Percentiles rank a stretch among this genome's conserved stretches.
Conservation (phyloP, 2,888 invertebrate species). For the Eristalinus sepulchralis region DNA sequence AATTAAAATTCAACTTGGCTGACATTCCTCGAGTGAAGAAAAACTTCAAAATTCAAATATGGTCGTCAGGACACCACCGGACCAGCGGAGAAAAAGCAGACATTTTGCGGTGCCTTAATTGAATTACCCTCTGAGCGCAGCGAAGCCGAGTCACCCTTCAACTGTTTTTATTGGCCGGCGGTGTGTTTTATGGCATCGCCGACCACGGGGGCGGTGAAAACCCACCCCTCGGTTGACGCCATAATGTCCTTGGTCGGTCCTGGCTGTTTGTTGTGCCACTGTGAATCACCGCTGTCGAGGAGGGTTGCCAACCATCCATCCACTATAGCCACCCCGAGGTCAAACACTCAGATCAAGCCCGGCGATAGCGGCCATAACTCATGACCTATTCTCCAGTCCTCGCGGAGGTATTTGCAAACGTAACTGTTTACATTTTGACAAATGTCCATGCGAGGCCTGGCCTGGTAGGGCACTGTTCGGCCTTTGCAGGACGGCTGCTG, state of each 20-base stretch:
- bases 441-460: slow-evolving; percentile 67
- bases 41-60: slow-evolving; percentile 67
- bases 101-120: slow-evolving; percentile 72
- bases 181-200: slow-evolving; percentile 72
- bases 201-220: background rate
- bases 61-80: slow-evolving; percentile 40
- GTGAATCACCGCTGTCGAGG: slow-evolving; percentile 24
- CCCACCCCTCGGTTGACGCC: slow-evolving; percentile 37
- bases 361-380: slow-evolving; percentile 60
- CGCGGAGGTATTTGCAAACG: slow-evolving; percentile 13
- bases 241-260: slow-evolving; percentile 14
- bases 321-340: slow-evolving; percentile 33
- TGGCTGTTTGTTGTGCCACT: slow-evolving; percentile 13
- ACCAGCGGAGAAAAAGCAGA: slow-evolving; percentile 74
- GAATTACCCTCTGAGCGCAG: slow-evolving; percentile 70
- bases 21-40: slow-evolving; percentile 63
- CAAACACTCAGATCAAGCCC: slow-evolving; percentile 53
- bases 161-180: slow-evolving; percentile 77
- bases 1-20: slow-evolving; percentile 59
- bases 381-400: slow-evolving; percentile 48
- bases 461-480: slow-evolving; percentile 22
- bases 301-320: background rate
- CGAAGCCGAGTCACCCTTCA: slow-evolving; percentile 77
- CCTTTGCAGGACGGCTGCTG: background rate
- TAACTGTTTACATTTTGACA: slow-evolving; percentile 64